Conservation (phyloP, 1,140 invertebrate genomes). For the Planococcus citri region DNA sequence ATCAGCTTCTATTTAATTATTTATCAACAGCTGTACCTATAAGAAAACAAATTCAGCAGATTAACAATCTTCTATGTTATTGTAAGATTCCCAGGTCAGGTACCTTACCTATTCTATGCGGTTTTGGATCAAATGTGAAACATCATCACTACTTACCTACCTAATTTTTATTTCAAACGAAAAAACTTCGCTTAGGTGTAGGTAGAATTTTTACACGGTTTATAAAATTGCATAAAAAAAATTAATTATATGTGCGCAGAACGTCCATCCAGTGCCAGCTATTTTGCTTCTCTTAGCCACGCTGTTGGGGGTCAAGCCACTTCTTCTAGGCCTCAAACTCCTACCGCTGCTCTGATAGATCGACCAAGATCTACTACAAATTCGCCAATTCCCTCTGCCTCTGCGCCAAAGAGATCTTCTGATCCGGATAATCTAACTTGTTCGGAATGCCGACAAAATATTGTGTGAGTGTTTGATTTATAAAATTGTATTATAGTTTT, state of each 20-base stretch:
- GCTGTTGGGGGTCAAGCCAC: conserved; percentile 43
- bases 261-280: conserved; percentile 40
- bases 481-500: not conserved
- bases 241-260: conserved; percentile 22
- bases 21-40: no score
- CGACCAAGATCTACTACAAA: conserved; percentile 23
- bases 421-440: conserved; percentile 35
- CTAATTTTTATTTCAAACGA: no score
- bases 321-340: conserved; percentile 37
- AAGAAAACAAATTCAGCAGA: no score
- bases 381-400: conserved; percentile 22
- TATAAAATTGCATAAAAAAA: no score
- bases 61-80: no score
- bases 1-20: no score
- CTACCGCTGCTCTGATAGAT: conserved; percentile 29
- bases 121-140: no score
- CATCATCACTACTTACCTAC: no score
- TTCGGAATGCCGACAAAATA: conserved; percentile 56
- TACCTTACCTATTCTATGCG: no score
- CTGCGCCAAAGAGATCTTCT: conserved; percentile 22
- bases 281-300: conserved; percentile 47
- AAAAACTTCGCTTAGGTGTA: no score
- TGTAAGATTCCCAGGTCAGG: no score
- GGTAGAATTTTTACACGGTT: no score
- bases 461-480: conserved; percentile 61